Conservation (phyloP, 2,113 vertebrate genomes). For the Thamnophis sirtalis region DNA sequence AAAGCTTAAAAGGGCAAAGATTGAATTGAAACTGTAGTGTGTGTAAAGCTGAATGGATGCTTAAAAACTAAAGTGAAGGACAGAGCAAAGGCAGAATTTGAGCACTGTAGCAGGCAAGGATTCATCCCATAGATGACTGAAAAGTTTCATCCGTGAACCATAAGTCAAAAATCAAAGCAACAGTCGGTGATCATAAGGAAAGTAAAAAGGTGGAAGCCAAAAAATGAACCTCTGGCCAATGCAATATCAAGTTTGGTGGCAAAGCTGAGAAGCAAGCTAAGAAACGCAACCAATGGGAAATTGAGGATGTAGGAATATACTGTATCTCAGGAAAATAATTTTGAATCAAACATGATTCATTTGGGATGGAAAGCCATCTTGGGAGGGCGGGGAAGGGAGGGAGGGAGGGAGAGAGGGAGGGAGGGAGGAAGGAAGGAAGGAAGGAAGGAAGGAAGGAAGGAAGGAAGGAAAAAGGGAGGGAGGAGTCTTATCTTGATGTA, state of each 20-base stretch:
- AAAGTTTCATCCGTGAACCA: neutral
- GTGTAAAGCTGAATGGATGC: neutral
- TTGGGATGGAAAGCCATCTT: neutral
- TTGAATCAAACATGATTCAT: neutral
- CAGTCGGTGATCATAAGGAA: neutral
- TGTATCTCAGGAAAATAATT: neutral
- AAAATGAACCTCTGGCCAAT: neutral
- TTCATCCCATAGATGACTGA: neutral
- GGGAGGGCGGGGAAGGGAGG: constrained; percentile 32
- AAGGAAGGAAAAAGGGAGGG: constrained; percentile 34
- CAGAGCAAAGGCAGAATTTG: neutral
- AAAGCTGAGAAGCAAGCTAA: neutral
- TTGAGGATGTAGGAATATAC: neutral
- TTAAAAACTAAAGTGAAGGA: neutral
- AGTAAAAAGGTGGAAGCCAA: neutral
- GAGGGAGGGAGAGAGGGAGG: constrained; percentile 44
- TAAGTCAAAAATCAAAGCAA: neutral
- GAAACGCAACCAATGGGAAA: neutral
- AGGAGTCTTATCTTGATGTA: constrained; percentile 42
- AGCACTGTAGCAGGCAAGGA: neutral
- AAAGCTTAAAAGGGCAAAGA: neutral
- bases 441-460: no score
- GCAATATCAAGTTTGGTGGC: neutral
- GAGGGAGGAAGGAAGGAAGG: no score
- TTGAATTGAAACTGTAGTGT: neutral